Evolutionary conservation across 2,888 invertebrate genomes (phyloP).

Genomic region (Tryphoninae sp.): DNA sequence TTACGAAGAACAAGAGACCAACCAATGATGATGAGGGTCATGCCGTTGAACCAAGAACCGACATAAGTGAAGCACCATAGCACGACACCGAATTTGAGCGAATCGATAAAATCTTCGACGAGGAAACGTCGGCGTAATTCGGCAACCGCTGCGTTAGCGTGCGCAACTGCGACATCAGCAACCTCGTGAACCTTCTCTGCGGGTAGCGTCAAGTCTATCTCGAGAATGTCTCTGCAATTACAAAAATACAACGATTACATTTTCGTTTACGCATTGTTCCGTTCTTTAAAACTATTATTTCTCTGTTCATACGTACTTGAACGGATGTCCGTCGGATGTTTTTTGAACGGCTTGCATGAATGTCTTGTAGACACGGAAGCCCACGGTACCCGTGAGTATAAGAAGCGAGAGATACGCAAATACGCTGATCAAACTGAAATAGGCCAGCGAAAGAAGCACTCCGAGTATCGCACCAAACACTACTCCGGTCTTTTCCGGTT

Average conservation of each 20-base stretch:
- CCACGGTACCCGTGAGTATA: conserved; percentile 92
- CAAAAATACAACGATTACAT: conserved; percentile 28
- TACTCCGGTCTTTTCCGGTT: conserved; percentile 95
- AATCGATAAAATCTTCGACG: conserved; percentile 98
- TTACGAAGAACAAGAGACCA: conserved; percentile 35
- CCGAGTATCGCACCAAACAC: conserved; percentile 95
- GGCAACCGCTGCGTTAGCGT: conserved; percentile 90
- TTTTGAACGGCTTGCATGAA: conserved; percentile 98
- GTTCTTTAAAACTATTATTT: neutral
- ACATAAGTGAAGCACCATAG: conserved; percentile 98
- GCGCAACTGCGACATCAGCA: conserved; percentile 92
- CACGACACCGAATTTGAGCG: conserved; percentile 96
- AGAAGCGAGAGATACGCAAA: conserved; percentile 95
- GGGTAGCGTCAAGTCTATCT: conserved; percentile 92
- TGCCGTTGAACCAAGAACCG: conserved; percentile 99
- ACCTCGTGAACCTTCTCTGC: conserved; percentile 95
- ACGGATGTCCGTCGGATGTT: conserved; percentile 97
- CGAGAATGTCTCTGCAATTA: conserved; percentile 89
- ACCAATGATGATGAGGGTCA: conserved; percentile 98
- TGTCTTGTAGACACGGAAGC: conserved; percentile 98
- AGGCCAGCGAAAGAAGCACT: conserved; percentile 95
- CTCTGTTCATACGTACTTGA: conserved; percentile 88
- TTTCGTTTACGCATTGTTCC: neutral
- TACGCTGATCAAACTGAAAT: conserved; percentile 97
- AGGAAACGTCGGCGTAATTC: conserved; percentile 97